These are phyloP conservation scores for Hypocryptadius cinnamomeus DNA, from an alignment of 2,113 vertebrate species.

Conservation along the genomic window DNA sequence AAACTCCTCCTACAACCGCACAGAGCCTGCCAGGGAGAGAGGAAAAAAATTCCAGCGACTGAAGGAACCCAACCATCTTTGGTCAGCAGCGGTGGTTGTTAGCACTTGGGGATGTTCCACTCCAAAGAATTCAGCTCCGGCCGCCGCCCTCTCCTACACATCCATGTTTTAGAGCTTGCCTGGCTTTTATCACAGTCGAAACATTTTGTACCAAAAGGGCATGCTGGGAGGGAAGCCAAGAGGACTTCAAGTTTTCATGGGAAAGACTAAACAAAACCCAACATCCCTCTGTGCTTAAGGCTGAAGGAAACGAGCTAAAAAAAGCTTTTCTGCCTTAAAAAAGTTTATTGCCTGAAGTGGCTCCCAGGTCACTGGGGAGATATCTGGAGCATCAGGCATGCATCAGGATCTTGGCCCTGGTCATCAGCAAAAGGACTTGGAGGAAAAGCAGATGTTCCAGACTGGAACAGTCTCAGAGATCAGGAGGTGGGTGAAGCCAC, in stretches of 20 bases:
- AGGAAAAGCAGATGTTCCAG: not conserved
- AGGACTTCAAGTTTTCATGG: not conserved
- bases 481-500: not conserved
- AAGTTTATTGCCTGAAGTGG: not conserved
- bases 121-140: not conserved
- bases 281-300: not conserved
- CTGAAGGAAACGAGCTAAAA: not conserved
- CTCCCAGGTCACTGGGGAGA: not conserved
- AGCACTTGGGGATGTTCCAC: not conserved
- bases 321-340: not conserved
- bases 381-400: not conserved
- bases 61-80: constrained; percentile 50
- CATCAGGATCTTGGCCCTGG: not conserved
- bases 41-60: not conserved
- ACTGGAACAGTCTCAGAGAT: not conserved
- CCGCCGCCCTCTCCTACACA: not conserved
- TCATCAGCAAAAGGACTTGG: not conserved
- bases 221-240: not conserved
- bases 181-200: not conserved
- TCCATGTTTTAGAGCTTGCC: not conserved
- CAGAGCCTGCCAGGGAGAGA: not conserved
- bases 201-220: not conserved
- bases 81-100: constrained; percentile 9
- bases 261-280: not conserved
- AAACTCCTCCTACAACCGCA: constrained; percentile 37